Evolutionary conservation across 2,797 vertebrate genomes (phyloP).

Genomic region (Coluber constrictor): DNA sequence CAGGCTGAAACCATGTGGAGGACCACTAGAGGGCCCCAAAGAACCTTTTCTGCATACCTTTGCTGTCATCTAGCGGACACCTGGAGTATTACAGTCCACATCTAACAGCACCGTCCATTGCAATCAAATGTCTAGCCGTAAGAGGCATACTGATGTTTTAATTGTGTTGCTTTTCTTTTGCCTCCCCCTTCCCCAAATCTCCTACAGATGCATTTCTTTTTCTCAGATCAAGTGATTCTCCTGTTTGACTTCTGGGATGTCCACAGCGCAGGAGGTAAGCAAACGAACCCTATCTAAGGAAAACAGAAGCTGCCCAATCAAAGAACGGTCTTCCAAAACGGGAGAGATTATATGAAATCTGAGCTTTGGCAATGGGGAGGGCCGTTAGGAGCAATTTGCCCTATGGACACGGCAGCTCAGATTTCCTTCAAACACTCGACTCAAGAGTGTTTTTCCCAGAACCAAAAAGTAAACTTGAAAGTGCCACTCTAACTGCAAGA

Average conservation of each 20-base stretch:
- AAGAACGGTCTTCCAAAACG: not conserved
- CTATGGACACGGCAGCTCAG: not conserved
- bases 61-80: not conserved
- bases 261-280: constrained; percentile 81
- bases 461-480: not conserved
- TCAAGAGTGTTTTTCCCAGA: not conserved
- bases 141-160: rapidly evolving
- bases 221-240: constrained; percentile 80
- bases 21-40: not conserved
- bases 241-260: constrained; percentile 93
- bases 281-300: constrained; percentile 2
- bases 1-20: not conserved
- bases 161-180: constrained; percentile 9
- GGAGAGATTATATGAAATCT: not conserved
- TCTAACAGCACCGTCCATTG: not conserved
- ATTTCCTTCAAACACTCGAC: not conserved
- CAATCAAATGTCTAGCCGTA: not conserved
- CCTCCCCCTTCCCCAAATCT: constrained; percentile 16
- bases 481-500: not conserved
- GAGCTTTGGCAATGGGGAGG: not conserved
- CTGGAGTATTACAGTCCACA: not conserved
- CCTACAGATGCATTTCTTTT: constrained; percentile 87
- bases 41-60: not conserved
- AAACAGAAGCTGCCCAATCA: not conserved
- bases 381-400: not conserved